A percentile compares a stretch with the other conserved stretches of the same genome.
Evolutionary conservation across 2,888 invertebrate genomes (phyloP).

Genomic region (Melolontha melolontha): DNA sequence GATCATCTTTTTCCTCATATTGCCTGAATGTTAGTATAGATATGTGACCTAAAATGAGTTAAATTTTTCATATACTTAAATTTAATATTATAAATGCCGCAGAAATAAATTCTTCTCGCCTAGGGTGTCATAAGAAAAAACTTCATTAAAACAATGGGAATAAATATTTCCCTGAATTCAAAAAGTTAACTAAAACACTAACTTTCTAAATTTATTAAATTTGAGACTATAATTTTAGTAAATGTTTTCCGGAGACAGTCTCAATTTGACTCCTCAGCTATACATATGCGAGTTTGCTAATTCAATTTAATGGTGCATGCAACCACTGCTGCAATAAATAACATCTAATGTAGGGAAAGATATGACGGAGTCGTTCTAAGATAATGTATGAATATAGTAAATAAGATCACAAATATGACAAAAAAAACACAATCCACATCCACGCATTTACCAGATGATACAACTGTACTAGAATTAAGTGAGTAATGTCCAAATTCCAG

Average conservation of each 20-base stretch:
- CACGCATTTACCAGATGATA: too few species aligned
- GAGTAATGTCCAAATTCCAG: conserved; percentile 11
- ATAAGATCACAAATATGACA: too few species aligned
- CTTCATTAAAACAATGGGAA: not conserved
- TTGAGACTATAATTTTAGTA: conserved; percentile 15
- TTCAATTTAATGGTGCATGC: conserved; percentile 35
- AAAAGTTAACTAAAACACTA: too few species aligned
- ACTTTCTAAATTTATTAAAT: conserved; percentile 17
- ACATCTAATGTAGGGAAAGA: conserved; percentile 11
- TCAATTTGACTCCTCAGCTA: conserved; percentile 1
- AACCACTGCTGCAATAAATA: conserved; percentile 31
- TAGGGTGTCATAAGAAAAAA: too few species aligned
- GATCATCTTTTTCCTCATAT: too few species aligned
- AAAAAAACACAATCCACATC: too few species aligned
- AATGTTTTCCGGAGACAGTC: conserved; percentile 20
- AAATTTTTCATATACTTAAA: too few species aligned
- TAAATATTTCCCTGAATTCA: not conserved
- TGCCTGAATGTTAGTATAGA: too few species aligned
- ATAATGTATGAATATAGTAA: too few species aligned
- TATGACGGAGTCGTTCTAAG: not conserved
- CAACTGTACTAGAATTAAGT: not conserved
- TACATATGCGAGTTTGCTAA: conserved; percentile 23
- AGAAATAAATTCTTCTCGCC: too few species aligned
- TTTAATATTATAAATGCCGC: too few species aligned
- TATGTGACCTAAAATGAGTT: too few species aligned